These are phyloP conservation scores for Microdon myrmicae DNA, from an alignment of 2,888 invertebrate species.

Conservation along the genomic window DNA sequence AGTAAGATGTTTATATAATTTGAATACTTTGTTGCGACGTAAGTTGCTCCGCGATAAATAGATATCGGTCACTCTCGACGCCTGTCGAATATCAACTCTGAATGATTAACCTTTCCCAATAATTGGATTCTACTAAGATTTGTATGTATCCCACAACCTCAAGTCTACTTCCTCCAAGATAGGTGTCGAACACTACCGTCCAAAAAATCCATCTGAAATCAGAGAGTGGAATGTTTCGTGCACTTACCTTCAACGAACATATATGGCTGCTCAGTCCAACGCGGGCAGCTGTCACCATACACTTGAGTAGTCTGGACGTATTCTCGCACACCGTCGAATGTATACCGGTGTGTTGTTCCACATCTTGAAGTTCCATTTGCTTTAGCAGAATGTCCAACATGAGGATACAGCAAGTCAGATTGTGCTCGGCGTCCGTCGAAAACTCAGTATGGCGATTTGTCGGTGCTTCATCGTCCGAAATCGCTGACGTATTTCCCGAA, in stretches of 20 bases:
- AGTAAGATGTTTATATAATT: too few species aligned
- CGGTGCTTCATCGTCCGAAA: slow-evolving; percentile 76
- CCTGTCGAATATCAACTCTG: too few species aligned
- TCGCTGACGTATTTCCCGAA: slow-evolving; percentile 74
- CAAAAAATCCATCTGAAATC: too few species aligned
- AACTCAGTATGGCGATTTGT: slow-evolving; percentile 74
- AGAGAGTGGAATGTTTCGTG: background rate
- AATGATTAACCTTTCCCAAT: too few species aligned
- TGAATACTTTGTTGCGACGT: too few species aligned
- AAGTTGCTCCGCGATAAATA: too few species aligned
- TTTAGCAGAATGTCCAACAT: slow-evolving; percentile 95
- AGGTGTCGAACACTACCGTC: too few species aligned
- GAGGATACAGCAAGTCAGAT: slow-evolving; percentile 93
- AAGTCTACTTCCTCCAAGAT: too few species aligned
- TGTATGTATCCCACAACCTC: too few species aligned
- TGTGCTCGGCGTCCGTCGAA: slow-evolving; percentile 77
- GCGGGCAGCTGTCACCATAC: slow-evolving; percentile 81
- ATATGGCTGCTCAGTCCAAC: slow-evolving; percentile 73
- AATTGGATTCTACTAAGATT: too few species aligned
- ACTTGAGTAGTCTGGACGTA: slow-evolving; percentile 78
- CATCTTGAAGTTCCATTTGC: slow-evolving; percentile 90
- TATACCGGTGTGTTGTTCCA: slow-evolving; percentile 83
- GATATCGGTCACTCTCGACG: too few species aligned
- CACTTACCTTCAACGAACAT: slow-evolving; percentile 68
- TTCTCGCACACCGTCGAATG: slow-evolving; percentile 80